phyloP scores from a whole-genome alignment of 2,888 invertebrate genomes.

The Aphodius sticticus region DNA sequence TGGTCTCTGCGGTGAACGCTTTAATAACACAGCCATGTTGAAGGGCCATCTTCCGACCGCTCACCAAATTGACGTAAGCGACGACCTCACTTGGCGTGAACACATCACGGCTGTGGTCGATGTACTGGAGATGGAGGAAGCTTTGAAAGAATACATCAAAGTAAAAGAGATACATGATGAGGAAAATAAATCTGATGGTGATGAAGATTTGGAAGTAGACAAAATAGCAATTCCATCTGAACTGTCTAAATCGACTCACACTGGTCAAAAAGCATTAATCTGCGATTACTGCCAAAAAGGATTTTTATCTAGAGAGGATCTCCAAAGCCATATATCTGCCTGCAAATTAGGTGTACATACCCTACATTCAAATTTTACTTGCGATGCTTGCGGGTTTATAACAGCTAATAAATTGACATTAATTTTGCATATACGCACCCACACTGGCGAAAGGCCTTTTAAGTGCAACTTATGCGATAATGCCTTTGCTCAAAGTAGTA shows the following conservation, averaged over 20 bases:
- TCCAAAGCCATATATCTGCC: background rate
- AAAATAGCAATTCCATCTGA: background rate
- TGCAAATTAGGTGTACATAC: background rate
- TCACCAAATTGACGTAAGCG: background rate
- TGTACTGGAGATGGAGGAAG: background rate
- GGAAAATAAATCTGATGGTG: conserved; percentile 9
- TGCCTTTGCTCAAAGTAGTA: conserved; percentile 13
- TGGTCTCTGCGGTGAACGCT: background rate
- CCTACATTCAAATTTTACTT: conserved; percentile 12
- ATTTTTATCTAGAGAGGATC: conserved; percentile 6
- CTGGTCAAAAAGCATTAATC: background rate
- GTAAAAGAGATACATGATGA: background rate
- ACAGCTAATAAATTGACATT: background rate
- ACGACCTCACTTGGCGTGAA: background rate
- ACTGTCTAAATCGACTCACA: background rate
- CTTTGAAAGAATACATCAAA: background rate
- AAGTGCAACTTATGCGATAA: conserved; percentile 18
- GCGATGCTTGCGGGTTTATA: conserved; percentile 8
- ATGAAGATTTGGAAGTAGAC: background rate
- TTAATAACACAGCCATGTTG: background rate
- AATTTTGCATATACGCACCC: conserved; percentile 7
- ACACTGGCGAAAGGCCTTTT: conserved; percentile 16
- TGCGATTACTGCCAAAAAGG: conserved; percentile 17
- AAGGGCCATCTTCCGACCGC: background rate
- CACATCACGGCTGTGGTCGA: background rate